Conservation (phyloP, 2,888 invertebrate species). For the Apocheima hispidaria region DNA sequence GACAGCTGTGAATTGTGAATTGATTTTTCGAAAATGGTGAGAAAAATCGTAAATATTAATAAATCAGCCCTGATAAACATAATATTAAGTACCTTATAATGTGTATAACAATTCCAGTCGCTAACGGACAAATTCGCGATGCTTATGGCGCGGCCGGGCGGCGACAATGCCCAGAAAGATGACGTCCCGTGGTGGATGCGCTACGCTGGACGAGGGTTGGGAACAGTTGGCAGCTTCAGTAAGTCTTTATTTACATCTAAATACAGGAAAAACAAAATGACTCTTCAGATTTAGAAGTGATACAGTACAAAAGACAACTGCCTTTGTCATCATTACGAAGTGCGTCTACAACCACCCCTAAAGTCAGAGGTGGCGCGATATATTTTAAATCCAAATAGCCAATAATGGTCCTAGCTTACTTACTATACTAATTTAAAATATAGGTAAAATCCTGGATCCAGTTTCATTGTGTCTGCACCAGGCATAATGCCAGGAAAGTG, state of each 20-base stretch:
- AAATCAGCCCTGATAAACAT: slow-evolving; percentile 36
- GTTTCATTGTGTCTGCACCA: neutral
- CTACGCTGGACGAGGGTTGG: slow-evolving; percentile 93
- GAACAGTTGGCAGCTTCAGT: slow-evolving; percentile 94
- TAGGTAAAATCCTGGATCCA: neutral
- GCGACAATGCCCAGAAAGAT: slow-evolving; percentile 91
- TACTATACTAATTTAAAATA: neutral
- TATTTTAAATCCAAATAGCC: slow-evolving; percentile 1
- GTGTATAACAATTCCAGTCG: slow-evolving; percentile 85
- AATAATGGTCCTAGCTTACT: neutral
- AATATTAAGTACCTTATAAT: slow-evolving; percentile 41
- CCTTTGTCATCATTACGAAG: neutral
- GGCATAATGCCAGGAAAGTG: neutral
- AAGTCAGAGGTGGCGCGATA: slow-evolving; percentile 5
- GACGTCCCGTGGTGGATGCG: slow-evolving; percentile 96
- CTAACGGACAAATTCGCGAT: slow-evolving; percentile 92
- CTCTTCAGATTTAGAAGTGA: neutral
- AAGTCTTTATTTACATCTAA: slow-evolving; percentile 76
- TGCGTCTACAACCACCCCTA: slow-evolving; percentile 10
- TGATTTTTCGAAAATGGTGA: slow-evolving; percentile 84
- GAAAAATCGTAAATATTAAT: slow-evolving; percentile 58
- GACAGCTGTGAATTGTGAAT: slow-evolving; percentile 66
- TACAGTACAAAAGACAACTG: neutral
- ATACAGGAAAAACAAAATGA: neutral
- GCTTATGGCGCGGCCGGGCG: slow-evolving; percentile 93